These are phyloP conservation scores for Python bivittatus DNA, from an alignment of 2,113 vertebrate species.

Conservation along the genomic window DNA sequence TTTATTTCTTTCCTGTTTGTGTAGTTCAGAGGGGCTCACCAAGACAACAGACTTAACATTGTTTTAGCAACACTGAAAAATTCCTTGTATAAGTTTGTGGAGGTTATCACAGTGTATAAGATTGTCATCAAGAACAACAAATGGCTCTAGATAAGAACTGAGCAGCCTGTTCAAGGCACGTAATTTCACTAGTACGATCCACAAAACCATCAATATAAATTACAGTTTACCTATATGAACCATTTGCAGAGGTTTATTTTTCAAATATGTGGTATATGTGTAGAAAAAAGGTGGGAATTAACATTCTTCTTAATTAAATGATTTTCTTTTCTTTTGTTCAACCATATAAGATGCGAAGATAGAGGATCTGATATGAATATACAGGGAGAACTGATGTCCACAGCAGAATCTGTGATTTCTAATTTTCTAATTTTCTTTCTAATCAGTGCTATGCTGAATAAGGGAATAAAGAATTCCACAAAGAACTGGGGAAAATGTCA, in stretches of 20 bases:
- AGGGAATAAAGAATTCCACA: not conserved
- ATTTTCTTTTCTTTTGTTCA: not conserved
- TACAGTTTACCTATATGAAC: slow-evolving; percentile 30
- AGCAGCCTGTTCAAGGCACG: slow-evolving; percentile 45
- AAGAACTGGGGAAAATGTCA: not conserved
- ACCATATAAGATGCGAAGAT: not conserved
- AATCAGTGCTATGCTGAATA: not conserved
- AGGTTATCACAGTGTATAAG: slow-evolving; percentile 55
- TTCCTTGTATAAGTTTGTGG: slow-evolving; percentile 54
- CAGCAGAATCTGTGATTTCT: not conserved
- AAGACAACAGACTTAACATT: slow-evolving; percentile 61
- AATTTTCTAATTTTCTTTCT: not conserved
- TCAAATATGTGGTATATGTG: not conserved
- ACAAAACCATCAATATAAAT: slow-evolving; percentile 42
- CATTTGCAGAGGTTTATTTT: slow-evolving; percentile 34
- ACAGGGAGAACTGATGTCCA: not conserved
- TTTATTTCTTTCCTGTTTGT: slow-evolving; percentile 13
- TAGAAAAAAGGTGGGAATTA: slow-evolving; percentile 9
- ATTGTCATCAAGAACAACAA: slow-evolving; percentile 64
- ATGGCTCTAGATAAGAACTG: slow-evolving; percentile 51
- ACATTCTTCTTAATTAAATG: not conserved
- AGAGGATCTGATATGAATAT: not conserved
- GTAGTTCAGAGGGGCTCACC: not conserved
- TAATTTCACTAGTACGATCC: slow-evolving; percentile 47
- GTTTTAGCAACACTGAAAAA: slow-evolving; percentile 60